Evolutionary conservation across 1,140 invertebrate species (phyloP).

Genomic region (Ostrea edulis): DNA sequence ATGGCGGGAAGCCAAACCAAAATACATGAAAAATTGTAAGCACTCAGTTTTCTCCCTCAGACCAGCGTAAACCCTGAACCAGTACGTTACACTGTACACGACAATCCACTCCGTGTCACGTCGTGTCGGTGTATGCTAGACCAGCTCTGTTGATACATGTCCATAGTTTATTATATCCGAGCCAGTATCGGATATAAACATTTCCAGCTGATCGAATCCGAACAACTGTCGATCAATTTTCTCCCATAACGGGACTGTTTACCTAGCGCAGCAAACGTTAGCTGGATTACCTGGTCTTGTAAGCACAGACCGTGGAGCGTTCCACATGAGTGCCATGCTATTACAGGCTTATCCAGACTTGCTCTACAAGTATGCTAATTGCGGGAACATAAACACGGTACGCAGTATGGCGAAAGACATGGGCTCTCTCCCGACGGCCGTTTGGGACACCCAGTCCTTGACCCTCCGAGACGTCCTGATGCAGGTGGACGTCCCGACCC

Average conservation of each 20-base stretch:
- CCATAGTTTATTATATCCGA: background rate
- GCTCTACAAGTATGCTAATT: conserved; percentile 58
- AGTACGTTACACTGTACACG: background rate
- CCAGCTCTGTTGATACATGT: background rate
- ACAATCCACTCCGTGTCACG: background rate
- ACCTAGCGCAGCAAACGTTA: conserved; percentile 17
- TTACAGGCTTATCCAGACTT: conserved; percentile 35
- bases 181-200: background rate
- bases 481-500: conserved; percentile 89
- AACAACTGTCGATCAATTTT: background rate
- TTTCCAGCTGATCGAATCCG: background rate
- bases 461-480: conserved; percentile 89
- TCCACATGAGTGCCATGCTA: conserved; percentile 35
- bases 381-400: conserved; percentile 54
- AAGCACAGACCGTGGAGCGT: background rate
- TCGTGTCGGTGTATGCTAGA: background rate
- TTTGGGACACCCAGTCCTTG: conserved; percentile 90
- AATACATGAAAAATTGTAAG: background rate
- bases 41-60: background rate
- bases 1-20: background rate
- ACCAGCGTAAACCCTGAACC: background rate
- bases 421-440: conserved; percentile 70
- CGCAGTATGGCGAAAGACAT: conserved; percentile 42
- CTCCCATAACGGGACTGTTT: conserved; percentile 6
- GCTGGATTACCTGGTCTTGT: background rate